phyloP scores from a whole-genome alignment of 2,113 vertebrate genomes.

The Smithornis capensis region DNA sequence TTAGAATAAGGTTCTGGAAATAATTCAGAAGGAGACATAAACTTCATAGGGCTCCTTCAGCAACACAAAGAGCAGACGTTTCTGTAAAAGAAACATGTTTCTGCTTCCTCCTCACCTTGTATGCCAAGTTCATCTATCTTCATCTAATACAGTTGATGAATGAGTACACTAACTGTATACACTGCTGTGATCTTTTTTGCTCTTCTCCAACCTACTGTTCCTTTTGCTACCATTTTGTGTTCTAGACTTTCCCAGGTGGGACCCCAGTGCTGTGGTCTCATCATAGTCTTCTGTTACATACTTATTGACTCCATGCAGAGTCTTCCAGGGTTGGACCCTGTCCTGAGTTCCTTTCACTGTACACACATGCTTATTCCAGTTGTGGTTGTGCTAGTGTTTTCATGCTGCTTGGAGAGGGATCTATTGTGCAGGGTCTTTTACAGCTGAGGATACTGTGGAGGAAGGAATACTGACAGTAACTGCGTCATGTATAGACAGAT shows the following conservation, averaged over 20 bases:
- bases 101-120: background rate
- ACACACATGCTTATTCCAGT: background rate
- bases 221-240: background rate
- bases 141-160: background rate
- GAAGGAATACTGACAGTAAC: background rate
- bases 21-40: background rate
- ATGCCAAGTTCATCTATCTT: background rate
- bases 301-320: accelerated
- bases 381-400: background rate
- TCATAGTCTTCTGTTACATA: background rate
- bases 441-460: background rate
- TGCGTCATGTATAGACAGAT: accelerated
- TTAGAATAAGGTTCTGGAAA: background rate
- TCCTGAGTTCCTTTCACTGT: accelerated
- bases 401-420: background rate
- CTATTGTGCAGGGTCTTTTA: background rate
- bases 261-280: accelerated
- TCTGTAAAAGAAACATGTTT: background rate
- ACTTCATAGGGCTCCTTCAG: background rate
- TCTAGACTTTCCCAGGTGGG: background rate
- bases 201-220: background rate
- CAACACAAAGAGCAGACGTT: background rate
- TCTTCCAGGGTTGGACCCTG: accelerated
- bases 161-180: background rate
- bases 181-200: background rate